Base-by-base conservation (phyloP, 2,888 invertebrate species). In the Drosophila setosimentum region DNA sequence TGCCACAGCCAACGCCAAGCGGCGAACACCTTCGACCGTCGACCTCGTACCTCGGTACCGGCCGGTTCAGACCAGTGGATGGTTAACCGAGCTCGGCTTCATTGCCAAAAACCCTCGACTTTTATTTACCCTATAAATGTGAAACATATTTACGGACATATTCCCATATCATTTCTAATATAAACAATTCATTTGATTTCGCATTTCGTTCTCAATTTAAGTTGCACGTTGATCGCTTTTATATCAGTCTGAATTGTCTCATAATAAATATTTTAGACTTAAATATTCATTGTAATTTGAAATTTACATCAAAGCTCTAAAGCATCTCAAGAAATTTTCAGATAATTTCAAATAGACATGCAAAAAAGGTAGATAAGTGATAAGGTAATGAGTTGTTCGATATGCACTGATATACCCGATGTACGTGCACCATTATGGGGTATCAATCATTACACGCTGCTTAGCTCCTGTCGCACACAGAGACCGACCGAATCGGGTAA, bases 391-490 rank as follows among this genome's bases (percentile, higher is more conserved):
- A 35, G 21, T 35, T 51, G 40, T 60, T 42, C 33, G 11, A 8
- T 0, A 8, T 24, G 3, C 18, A 57, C 16, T 8, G 24, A 67
- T 68, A 37, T 42, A 29, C 70, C 68, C 55, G n/a, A 24, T 24
- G n/a, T 33, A 10, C 8, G 0, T 7, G 32, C 59, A 1, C 18
- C 18, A 6, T 6, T 51, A 6, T 13, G 68, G 72, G 76, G 79
- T 79, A 78, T 61, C n/a, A 48, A 68, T 88, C 85, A 85, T 85
- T 86, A 85, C 83, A 87, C 82, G 85, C 85, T 83, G 86, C 86
- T 85, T 71, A 83, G 86, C 86, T 86, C 73, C 87, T 81, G 83
- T 85, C 74, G 65, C 83, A 68, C 76, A 76, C 68, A 45, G 42
- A 54, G 59, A 67, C 65, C 75, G 45, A 68, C 59, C 71, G 65